Conservation (phyloP, 2,113 vertebrate genomes). For the Amphiprion ocellaris region DNA sequence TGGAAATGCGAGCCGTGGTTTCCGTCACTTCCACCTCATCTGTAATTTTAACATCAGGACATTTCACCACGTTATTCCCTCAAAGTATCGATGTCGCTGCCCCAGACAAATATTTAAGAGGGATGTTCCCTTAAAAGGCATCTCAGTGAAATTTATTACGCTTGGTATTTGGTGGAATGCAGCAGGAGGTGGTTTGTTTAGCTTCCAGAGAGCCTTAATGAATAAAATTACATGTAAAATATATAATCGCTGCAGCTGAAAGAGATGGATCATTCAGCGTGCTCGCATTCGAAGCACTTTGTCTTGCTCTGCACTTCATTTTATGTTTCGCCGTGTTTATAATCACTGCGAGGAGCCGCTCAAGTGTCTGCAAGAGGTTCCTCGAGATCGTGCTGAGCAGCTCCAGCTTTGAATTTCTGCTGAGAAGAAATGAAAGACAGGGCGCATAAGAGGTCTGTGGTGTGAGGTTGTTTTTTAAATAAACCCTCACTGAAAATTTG, state of each 20-base stretch:
- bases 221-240: slow-evolving; percentile 8
- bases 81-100: not conserved
- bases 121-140: slow-evolving; percentile 31
- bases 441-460: slow-evolving; percentile 71
- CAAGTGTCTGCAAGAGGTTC: slow-evolving; percentile 36
- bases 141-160: not conserved
- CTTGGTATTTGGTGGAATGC: slow-evolving; percentile 3
- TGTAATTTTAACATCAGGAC: slow-evolving; percentile 2
- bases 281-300: slow-evolving; percentile 12
- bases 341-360: slow-evolving; percentile 15
- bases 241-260: slow-evolving; percentile 2
- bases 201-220: slow-evolving; percentile 3
- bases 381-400: slow-evolving; percentile 23
- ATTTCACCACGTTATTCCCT: not conserved
- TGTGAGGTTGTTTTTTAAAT: slow-evolving; percentile 78
- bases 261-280: slow-evolving; percentile 35
- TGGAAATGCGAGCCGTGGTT: no score
- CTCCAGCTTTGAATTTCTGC: slow-evolving; percentile 57
- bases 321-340: slow-evolving; percentile 27
- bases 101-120: slow-evolving; percentile 8
- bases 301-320: not conserved
- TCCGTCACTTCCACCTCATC: slow-evolving; percentile 19
- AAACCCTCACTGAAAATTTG: slow-evolving; percentile 68
- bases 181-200: slow-evolving; percentile 33
- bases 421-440: slow-evolving; percentile 65